Conservation (phyloP, 2,113 vertebrate species). For the Myrmecobius fasciatus region DNA sequence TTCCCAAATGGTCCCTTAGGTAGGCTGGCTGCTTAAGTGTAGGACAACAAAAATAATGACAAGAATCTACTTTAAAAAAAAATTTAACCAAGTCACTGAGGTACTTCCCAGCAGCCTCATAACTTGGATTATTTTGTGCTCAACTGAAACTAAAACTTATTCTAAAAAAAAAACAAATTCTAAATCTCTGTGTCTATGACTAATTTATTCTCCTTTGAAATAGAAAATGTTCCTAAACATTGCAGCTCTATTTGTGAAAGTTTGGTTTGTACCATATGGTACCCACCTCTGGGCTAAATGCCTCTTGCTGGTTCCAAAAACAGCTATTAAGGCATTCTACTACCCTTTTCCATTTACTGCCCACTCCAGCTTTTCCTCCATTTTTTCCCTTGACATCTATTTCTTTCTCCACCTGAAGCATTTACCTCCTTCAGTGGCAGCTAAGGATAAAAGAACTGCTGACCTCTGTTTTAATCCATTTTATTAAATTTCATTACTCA, state of each 20-base stretch:
- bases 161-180: neutral
- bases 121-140: neutral
- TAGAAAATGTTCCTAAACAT: neutral
- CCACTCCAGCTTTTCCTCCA: neutral
- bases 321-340: no score
- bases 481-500: neutral
- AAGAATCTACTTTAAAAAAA: neutral
- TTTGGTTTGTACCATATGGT: neutral
- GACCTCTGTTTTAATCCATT: neutral
- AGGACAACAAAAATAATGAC: neutral
- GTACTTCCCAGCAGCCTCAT: neutral
- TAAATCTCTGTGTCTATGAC: neutral
- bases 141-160: neutral
- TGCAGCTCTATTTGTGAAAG: neutral
- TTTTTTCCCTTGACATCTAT: neutral
- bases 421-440: neutral
- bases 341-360: neutral
- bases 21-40: neutral
- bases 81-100: neutral
- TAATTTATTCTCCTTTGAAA: neutral
- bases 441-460: neutral
- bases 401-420: neutral
- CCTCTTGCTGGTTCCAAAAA: neutral
- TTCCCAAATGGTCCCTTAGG: neutral
- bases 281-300: neutral